Evolutionary conservation across 2,797 vertebrate species (phyloP).

Genomic region (Falco peregrinus): DNA sequence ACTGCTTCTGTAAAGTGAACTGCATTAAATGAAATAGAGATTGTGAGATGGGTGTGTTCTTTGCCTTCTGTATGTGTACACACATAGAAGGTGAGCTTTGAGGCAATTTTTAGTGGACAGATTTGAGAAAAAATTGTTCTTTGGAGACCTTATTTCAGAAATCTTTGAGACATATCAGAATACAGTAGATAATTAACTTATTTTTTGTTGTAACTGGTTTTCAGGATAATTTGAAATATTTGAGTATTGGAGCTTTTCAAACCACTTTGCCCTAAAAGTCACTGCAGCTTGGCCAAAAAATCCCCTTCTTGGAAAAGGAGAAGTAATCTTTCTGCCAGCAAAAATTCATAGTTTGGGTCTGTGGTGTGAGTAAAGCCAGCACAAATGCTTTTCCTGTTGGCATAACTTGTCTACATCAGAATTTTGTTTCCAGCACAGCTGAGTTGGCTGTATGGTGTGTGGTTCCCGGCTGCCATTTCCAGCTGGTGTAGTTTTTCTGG

Average conservation of each 20-base stretch:
- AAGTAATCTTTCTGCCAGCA: neutral
- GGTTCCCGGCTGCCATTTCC: neutral
- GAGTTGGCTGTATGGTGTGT: neutral
- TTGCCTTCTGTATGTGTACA: neutral
- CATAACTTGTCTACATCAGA: neutral
- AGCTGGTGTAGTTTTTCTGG: neutral
- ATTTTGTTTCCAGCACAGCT: neutral
- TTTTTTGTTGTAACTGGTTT: neutral
- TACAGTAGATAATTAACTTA: neutral
- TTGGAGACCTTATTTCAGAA: neutral
- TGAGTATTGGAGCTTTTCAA: neutral
- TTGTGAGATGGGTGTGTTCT: neutral
- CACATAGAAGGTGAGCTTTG: neutral
- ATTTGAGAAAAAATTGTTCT: neutral
- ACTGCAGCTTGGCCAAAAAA: neutral
- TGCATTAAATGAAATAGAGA: neutral
- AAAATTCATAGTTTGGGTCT: neutral
- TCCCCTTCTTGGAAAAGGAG: neutral
- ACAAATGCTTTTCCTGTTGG: neutral
- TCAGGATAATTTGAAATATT: neutral
- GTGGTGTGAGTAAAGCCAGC: neutral
- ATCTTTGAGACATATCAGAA: neutral
- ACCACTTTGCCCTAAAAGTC: neutral
- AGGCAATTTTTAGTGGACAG: neutral
- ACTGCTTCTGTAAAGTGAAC: neutral